These are phyloP conservation scores for Channa striata DNA, from an alignment of 2,797 vertebrate genomes.

Conservation along the genomic window DNA sequence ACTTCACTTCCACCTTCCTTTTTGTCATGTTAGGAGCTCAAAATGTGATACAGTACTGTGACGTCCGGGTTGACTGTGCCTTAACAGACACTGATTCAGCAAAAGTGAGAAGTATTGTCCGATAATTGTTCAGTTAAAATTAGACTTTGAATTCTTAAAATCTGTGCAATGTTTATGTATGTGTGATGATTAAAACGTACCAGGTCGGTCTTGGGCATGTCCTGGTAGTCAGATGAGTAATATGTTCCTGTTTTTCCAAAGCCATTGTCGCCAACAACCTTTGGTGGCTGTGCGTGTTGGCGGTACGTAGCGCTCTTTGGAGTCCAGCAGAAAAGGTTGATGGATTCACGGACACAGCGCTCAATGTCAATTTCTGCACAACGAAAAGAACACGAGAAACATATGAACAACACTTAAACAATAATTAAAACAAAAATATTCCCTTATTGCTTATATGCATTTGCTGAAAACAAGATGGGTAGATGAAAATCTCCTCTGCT, in stretches of 20 bases:
- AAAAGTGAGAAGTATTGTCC: neutral
- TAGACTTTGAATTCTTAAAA: neutral
- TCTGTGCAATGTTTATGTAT: neutral
- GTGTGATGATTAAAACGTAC: conserved; percentile 77
- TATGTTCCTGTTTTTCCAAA: conserved; percentile 80
- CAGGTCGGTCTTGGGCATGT: conserved; percentile 89
- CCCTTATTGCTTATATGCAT: too few relatives aligned
- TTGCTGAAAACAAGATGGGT: too few relatives aligned
- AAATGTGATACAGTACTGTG: too few relatives aligned
- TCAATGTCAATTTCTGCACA: conserved; percentile 95
- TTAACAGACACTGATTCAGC: neutral
- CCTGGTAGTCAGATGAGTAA: conserved; percentile 90
- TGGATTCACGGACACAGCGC: conserved; percentile 96
- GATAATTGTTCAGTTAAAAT: neutral
- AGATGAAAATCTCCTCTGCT: too few relatives aligned
- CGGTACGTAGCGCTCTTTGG: conserved; percentile 95
- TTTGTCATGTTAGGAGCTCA: too few relatives aligned
- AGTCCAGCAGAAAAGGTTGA: conserved; percentile 96
- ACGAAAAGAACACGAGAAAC: neutral
- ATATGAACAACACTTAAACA: too few relatives aligned
- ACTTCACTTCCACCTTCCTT: neutral
- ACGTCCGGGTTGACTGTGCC: neutral
- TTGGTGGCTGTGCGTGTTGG: conserved; percentile 92
- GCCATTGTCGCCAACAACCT: conserved; percentile 75
- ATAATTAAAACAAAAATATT: too few relatives aligned